Base-by-base conservation (phyloP, 30 jellyfish, hydroid and myxozoan genomes). In the Nemopilema nomurai region DNA sequence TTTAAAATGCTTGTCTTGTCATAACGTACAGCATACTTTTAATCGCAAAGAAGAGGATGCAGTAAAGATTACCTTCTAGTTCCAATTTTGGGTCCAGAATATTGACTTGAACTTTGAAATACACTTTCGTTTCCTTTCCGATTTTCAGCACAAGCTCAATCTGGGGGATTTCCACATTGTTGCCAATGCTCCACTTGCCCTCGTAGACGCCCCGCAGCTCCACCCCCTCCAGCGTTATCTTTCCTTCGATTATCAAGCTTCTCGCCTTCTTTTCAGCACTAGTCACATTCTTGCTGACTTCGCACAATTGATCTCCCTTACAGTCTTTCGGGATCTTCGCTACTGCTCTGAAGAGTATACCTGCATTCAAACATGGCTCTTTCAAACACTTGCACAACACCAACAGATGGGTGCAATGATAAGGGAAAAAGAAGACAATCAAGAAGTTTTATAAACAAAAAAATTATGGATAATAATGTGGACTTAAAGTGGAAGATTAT, bases 261-360 rank as follows among this genome's bases (percentile, higher is more conserved):
- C 86, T 51, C 8, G 64, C 90, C 21, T 72, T 87, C 76, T 87
- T 77, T 73, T 88, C 91, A 21, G 51, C 74, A 30, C 79, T 88
- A 19, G 93, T 80, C 65, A 71, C 93, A 27, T 88, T 80, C 24
- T 89, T 83, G 76, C 96, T 95, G 70, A 78, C 53, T 67, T 88
- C 97, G 62, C 98, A 93, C 22, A 93, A 49, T 20, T 72, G 85
- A 64, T 89, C 92, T 16, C 92, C 90, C 66, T 80, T 69, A 74
- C 98, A 93, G 75, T 93, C 98, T 17, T 80, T 76, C 23, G 98
- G 98, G 1, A 89, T 82, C 57, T 53, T 79, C 31, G 92, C 78
- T 16, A 64, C 89, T 3, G 96, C 93, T n/a, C 81, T 27, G 86
- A 93, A 84, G 49, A 49, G 22, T 16, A 93, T 80, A 19, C 98